Percentiles rank a stretch among this genome's conserved stretches.
These are phyloP conservation scores for Microchirus variegatus DNA, from an alignment of 2,797 vertebrate species.

Conservation along the genomic window DNA sequence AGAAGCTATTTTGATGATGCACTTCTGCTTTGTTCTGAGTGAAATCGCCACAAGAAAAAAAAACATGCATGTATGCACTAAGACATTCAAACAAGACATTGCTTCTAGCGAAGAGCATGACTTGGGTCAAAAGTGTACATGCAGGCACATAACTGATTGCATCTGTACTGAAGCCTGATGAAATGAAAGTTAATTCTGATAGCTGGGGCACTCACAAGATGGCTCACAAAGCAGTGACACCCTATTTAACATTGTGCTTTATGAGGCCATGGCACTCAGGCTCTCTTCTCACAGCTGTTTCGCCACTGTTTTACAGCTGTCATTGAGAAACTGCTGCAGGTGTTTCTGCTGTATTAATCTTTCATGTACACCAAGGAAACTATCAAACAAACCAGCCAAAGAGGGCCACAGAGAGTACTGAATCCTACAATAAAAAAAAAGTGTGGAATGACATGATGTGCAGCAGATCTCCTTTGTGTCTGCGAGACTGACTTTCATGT, in stretches of 20 bases:
- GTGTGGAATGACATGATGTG: slow-evolving; percentile 59
- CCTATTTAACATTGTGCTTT: slow-evolving; percentile 59
- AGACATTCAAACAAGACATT: background rate
- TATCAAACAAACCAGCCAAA: slow-evolving; percentile 71
- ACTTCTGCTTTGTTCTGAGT: too few species aligned
- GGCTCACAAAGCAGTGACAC: slow-evolving; percentile 58
- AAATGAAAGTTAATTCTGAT: slow-evolving; percentile 47
- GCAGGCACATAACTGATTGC: slow-evolving; percentile 2
- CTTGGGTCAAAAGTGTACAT: slow-evolving; percentile 21
- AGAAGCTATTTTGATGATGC: too few species aligned
- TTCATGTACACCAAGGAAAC: slow-evolving; percentile 74
- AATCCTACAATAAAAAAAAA: slow-evolving; percentile 46
- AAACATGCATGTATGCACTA: background rate
- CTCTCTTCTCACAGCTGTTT: slow-evolving; percentile 68
- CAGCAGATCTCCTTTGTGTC: slow-evolving; percentile 58
- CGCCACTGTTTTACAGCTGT: slow-evolving; percentile 70
- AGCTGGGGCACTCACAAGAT: slow-evolving; percentile 52
- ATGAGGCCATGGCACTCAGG: slow-evolving; percentile 50
- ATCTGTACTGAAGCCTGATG: slow-evolving; percentile 26
- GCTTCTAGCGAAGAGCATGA: slow-evolving; percentile 11
- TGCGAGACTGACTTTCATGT: slow-evolving; percentile 1
- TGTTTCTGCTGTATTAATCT: slow-evolving; percentile 75
- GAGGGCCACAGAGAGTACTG: slow-evolving; percentile 66
- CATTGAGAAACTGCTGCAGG: slow-evolving; percentile 80
- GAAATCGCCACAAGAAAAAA: background rate